phyloP scores from a whole-genome alignment of 1,140 invertebrate species.

The Sminthurinus signatus region DNA sequence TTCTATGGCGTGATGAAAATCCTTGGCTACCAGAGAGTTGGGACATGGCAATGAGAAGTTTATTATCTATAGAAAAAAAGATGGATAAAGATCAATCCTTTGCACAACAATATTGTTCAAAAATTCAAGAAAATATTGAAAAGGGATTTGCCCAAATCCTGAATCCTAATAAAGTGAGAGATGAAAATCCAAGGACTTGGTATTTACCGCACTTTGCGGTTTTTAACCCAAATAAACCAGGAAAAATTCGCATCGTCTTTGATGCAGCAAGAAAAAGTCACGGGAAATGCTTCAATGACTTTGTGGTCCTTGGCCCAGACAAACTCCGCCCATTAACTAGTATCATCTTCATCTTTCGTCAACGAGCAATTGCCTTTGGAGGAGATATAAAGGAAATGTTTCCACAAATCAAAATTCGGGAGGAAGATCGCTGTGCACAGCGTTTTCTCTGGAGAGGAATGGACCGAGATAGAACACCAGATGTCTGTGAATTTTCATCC shows the following conservation, averaged over 20 bases:
- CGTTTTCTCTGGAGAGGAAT: conserved; percentile 27
- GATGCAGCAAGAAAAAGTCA: conserved; percentile 2
- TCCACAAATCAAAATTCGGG: not conserved
- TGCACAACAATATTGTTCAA: not conserved
- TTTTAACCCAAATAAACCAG: conserved; percentile 20
- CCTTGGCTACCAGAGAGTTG: conserved; percentile 4
- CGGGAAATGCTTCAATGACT: conserved; percentile 18
- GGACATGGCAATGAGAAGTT: not conserved
- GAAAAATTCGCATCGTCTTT: conserved; percentile 8
- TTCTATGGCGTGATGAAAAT: conserved; percentile 21
- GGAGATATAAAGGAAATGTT: conserved; percentile 19
- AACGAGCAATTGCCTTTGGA: conserved; percentile 7
- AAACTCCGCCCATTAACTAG: conserved; percentile 10
- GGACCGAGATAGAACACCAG: not conserved
- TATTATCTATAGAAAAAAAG: conserved; percentile 14
- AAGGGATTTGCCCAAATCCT: conserved; percentile 17
- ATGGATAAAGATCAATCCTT: conserved; percentile 16
- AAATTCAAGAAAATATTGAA: conserved; percentile 8
- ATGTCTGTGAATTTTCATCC: conserved; percentile 5
- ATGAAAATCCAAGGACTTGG: not conserved
- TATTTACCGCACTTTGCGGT: conserved; percentile 16
- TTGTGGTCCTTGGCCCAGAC: conserved; percentile 8
- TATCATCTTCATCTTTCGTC: conserved; percentile 4
- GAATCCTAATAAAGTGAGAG: not conserved
- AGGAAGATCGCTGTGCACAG: not conserved